A percentile compares a stretch with the other conserved stretches of the same genome.
phyloP scores from a whole-genome alignment of 2,888 invertebrate genomes.

The Drosophila borealis region DNA sequence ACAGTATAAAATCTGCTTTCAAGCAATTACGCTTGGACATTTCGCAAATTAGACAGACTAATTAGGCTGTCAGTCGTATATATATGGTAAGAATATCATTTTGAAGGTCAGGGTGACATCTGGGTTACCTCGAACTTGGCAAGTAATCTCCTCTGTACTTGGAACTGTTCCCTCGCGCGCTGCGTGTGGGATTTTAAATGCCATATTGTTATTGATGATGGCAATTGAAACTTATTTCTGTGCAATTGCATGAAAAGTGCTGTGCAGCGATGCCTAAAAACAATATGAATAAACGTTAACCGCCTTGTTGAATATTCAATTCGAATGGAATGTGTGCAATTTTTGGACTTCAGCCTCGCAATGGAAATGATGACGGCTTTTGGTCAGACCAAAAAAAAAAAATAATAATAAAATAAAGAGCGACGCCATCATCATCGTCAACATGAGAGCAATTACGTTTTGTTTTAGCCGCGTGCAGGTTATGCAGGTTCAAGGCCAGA shows the following conservation, averaged over 20 bases:
- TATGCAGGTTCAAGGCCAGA: conserved; percentile 80
- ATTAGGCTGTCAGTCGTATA: too few species aligned
- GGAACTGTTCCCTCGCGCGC: conserved; percentile 13
- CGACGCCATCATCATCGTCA: conserved; percentile 29
- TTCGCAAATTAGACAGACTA: too few species aligned
- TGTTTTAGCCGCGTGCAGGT: conserved; percentile 68
- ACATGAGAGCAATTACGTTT: conserved; percentile 55
- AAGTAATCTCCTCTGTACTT: conserved; percentile 19
- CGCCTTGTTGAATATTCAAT: conserved; percentile 45
- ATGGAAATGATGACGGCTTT: conserved; percentile 50
- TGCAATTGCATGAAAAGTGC: conserved; percentile 59
- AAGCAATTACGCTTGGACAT: too few species aligned
- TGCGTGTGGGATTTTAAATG: conserved; percentile 24
- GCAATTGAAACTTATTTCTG: conserved; percentile 51
- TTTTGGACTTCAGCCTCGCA: conserved; percentile 62
- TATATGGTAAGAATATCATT: not conserved
- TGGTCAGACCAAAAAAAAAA: conserved; percentile 54
- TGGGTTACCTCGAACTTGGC: conserved; percentile 41
- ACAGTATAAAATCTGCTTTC: too few species aligned
- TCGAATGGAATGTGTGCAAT: conserved; percentile 49
- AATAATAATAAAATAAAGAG: too few species aligned
- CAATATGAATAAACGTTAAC: conserved; percentile 37
- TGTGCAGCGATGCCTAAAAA: conserved; percentile 67
- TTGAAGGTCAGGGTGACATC: conserved; percentile 9
- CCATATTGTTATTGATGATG: conserved; percentile 51